Conservation (phyloP, 2,113 vertebrate genomes). For the Saguinus imperator region DNA sequence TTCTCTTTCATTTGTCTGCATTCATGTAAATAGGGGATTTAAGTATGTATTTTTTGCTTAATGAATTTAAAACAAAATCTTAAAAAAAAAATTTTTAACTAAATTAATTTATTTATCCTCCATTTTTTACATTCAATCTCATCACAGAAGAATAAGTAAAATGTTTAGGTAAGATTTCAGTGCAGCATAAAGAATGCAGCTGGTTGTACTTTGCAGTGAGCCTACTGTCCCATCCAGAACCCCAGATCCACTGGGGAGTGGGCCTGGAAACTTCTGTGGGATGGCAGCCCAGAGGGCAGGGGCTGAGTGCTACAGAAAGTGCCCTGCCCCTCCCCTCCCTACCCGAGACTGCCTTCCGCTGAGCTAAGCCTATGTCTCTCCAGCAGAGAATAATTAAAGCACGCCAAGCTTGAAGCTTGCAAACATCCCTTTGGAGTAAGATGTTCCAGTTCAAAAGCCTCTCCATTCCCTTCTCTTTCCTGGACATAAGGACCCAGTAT, state of each 20-base stretch:
- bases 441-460: not conserved
- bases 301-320: not conserved
- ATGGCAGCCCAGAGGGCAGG: fast-evolving
- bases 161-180: not conserved
- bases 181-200: not conserved
- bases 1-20: constrained; percentile 29
- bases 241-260: not conserved
- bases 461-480: not conserved
- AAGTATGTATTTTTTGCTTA: not conserved
- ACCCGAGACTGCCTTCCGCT: not conserved
- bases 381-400: not conserved
- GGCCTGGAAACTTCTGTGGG: too few relatives aligned
- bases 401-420: not conserved
- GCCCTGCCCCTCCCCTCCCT: too few relatives aligned
- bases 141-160: not conserved
- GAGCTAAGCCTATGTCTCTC: not conserved
- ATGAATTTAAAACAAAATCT: not conserved
- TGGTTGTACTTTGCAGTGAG: not conserved
- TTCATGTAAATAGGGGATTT: not conserved
- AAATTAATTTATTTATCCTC: not conserved
- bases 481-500: not conserved
- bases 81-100: not conserved
- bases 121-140: not conserved
- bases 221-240: not conserved
- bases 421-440: not conserved